Evolutionary conservation across 2,888 invertebrate species (phyloP), one percentile per base, ranked within the genome.

Genomic region (Ophonus ardosiacus): DNA sequence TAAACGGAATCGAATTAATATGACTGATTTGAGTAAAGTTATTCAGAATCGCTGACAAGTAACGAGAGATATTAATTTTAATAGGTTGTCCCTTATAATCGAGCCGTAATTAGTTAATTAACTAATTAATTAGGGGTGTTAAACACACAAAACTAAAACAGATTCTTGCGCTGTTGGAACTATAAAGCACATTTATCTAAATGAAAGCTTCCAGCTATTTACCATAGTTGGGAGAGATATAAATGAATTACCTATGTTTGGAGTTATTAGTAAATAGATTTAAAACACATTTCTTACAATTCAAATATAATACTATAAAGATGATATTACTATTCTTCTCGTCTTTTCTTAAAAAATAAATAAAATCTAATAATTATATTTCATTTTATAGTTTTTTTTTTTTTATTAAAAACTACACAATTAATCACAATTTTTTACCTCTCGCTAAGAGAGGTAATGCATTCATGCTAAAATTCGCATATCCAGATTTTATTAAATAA

Each of bases 31-130:
- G 18, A 17, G 10, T 21, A 13, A 63, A 59, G 18, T 51, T 51
- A 2, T 10, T 56, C 56, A 18, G 57, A 56, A 78, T 56, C 24
- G 56, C 61, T 15, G 56, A 7, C 24, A 63, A 68, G 24, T 38
- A 24, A 38, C n/a, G 7, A 1, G n/a, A 38, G 68, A 68, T 68
- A 7, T 38, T 38, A 24, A 68, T 38, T 38, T 38, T 57, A 79
- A 17, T 51, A 59, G 38, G 17, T 21, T 79, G 43, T 57, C 79
- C 38, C 31, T 79, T 59, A 38, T 61, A 63, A 40, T 65, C 5
- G 18, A 65, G 31, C n/a, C 21, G 38, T 81, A 63, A 81, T 81
- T 81, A 81, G 61, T 65, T 81, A 81, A 63, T 81, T 81, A 63
- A 65, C 43, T 81, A 80, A 81, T 81, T 81, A 81, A 81, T 81